Evolutionary conservation across 2,888 invertebrate species (phyloP).

Genomic region (Lasioglossum figueresi): DNA sequence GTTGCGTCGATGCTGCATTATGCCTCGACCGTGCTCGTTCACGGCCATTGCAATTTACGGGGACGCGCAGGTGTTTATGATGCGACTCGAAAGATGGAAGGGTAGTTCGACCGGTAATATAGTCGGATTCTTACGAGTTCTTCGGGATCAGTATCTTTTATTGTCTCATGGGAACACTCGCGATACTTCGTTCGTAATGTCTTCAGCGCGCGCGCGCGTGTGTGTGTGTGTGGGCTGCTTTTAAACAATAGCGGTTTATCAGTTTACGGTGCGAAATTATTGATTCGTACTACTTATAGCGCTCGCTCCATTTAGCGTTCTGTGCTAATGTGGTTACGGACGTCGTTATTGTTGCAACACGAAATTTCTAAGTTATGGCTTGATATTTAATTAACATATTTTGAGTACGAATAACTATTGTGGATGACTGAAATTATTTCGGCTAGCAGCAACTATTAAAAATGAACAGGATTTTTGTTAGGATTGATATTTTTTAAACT

Average conservation of each 20-base stretch:
- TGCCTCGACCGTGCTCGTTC: neutral
- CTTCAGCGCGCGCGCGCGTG: too few species aligned
- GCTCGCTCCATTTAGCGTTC: neutral
- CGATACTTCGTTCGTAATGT: neutral
- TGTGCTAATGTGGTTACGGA: neutral
- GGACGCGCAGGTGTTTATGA: neutral
- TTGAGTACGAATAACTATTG: neutral
- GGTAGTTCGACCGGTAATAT: neutral
- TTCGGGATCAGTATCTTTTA: neutral
- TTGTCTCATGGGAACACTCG: neutral
- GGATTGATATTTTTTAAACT: too few species aligned
- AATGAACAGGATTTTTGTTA: too few species aligned
- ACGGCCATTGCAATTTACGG: conserved; percentile 36
- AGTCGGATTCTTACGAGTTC: neutral
- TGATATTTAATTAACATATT: neutral
- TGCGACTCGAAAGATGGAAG: neutral
- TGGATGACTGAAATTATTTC: neutral
- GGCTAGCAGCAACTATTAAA: too few species aligned
- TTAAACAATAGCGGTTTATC: neutral
- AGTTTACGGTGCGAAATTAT: neutral
- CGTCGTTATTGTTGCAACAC: neutral
- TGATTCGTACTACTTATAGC: neutral
- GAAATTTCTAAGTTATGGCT: neutral
- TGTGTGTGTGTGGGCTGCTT: neutral
- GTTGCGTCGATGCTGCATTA: conserved; percentile 28